These are phyloP conservation scores for Pocillopora grandis DNA, from an alignment of 92 coral and sea anemone species.

Conservation along the genomic window DNA sequence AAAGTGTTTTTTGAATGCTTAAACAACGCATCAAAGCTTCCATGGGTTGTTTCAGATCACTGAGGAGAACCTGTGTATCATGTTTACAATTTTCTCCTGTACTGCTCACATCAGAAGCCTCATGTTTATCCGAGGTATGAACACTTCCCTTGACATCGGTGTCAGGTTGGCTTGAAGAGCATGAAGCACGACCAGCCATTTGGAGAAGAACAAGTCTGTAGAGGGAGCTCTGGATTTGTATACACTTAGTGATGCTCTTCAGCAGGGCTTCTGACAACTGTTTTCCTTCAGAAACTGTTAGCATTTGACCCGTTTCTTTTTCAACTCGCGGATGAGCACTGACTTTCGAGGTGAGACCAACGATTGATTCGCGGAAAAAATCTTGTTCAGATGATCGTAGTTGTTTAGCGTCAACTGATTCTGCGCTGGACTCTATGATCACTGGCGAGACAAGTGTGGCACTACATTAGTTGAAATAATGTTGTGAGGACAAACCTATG, in stretches of 20 bases:
- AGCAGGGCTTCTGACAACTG: constrained; percentile 15
- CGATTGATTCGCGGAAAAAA: neutral
- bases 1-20: constrained; percentile 23
- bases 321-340: neutral
- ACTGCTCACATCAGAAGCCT: neutral
- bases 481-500: no score
- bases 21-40: constrained; percentile 24
- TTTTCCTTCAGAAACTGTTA: neutral
- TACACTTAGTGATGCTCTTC: constrained; percentile 16
- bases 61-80: neutral
- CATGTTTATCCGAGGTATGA: no score
- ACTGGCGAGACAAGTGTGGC: neutral
- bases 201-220: constrained; percentile 23
- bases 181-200: neutral
- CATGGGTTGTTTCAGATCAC: constrained; percentile 20
- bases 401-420: neutral
- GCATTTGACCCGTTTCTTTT: neutral
- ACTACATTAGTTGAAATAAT: no score
- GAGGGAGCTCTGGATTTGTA: constrained; percentile 29
- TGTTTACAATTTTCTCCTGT: neutral
- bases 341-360: neutral
- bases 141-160: neutral
- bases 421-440: neutral
- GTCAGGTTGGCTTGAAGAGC: neutral
- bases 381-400: neutral